These are phyloP conservation scores for Agelas oroides DNA, from an alignment of 37 sponge, comb jelly and placozoan genomes.

Conservation along the genomic window DNA sequence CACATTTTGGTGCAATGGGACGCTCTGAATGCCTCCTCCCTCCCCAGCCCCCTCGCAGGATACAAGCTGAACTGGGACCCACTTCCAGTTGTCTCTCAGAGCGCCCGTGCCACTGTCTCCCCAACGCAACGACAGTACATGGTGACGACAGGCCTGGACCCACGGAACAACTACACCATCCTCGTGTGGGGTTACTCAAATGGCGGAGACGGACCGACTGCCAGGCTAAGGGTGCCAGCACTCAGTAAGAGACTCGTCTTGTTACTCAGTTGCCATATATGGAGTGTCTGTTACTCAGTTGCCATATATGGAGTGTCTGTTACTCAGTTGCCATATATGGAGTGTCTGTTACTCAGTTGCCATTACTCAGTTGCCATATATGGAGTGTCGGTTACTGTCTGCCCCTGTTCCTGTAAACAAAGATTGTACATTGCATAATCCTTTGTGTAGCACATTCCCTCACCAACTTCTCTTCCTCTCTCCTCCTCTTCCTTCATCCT, in stretches of 20 bases:
- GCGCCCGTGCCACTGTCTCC: background rate
- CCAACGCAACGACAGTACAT: too few relatives aligned
- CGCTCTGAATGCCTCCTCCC: background rate
- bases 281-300: too few relatives aligned
- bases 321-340: too few relatives aligned
- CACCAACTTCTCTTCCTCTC: too few relatives aligned
- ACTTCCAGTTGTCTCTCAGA: background rate
- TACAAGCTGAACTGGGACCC: slow-evolving; percentile 69
- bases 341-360: too few relatives aligned
- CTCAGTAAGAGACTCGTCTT: background rate
- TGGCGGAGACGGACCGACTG: slow-evolving; percentile 49
- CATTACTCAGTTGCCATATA: background rate
- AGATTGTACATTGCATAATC: too few relatives aligned
- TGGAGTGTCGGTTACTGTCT: too few relatives aligned
- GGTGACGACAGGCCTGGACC: background rate
- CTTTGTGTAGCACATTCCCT: too few relatives aligned
- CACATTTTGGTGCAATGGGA: background rate
- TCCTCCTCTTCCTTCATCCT: too few relatives aligned
- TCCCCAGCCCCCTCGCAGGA: slow-evolving; percentile 4
- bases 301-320: too few relatives aligned
- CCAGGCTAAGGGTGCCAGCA: background rate
- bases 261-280: background rate
- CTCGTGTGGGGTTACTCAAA: slow-evolving; percentile 45
- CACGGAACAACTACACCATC: background rate
- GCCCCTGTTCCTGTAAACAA: too few relatives aligned